Base-by-base conservation (phyloP, 1,140 invertebrate genomes). In the Idris sp. region DNA sequence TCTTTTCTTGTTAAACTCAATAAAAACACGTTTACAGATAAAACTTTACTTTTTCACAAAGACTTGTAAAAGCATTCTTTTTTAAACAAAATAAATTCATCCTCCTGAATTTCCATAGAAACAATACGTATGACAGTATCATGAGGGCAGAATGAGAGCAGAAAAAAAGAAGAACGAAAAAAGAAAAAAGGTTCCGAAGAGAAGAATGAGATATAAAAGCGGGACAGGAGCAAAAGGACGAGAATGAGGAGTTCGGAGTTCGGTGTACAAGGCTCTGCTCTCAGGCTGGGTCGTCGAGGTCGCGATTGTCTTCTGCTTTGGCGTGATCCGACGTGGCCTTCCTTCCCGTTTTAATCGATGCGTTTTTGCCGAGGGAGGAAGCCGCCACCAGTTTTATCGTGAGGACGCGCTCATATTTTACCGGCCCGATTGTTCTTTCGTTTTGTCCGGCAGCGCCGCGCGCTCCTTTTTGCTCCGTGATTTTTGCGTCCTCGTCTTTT, bases 231-330 rank as follows among this genome's bases (percentile, higher is more conserved):
- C n/a, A n/a, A n/a, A 61, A 51, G 65, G 67, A 67, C 71, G 44
- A 48, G 22, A 33, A 68, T 40, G 64, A 51, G 33, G 53, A 61
- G 65, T 81, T 82, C 81, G 80, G 79, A 62, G 58, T 64, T 64
- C 40, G 62, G 51, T 84, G 84, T n/a, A n/a, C 83, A 86, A 83
- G 83, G 82, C 75, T 86, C 83, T 84, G 83, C 83, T 85, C 77
- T 86, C 83, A 85, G 73, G 40, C 16, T 51, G 76, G 83, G 83
- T 84, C 84, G 79, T 40, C 59, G 83, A 76, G 83, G 84, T 84
- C 83, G 82, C 78, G 84, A 83, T 83, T 83, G 80, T 80, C 74
- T 76, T 78, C 62, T 54, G 75, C 56, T 78, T 73, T 72, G 69
- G 68, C 71, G 77, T 67, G 74, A 72, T 74, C 71, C 74, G 58